Evolutionary conservation across 2,113 vertebrate genomes (phyloP).

Genomic region (Raphicerus campestris): DNA sequence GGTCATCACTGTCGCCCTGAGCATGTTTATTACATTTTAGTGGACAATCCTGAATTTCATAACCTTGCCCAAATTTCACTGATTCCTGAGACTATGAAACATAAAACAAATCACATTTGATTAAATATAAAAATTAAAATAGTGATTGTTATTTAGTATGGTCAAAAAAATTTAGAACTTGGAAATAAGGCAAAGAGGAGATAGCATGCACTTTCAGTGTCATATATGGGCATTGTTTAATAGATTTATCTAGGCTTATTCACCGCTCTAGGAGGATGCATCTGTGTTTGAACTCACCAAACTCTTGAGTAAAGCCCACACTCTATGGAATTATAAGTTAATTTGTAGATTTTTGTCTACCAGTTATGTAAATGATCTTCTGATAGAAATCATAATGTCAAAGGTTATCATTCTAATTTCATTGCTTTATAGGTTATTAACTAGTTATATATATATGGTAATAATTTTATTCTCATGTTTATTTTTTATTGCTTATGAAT

Average conservation of each 20-base stretch:
- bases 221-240: background rate
- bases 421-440: background rate
- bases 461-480: background rate
- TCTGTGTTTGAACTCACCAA: background rate
- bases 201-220: background rate
- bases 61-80: background rate
- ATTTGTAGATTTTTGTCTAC: background rate
- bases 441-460: background rate
- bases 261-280: background rate
- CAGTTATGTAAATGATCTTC: background rate
- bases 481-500: background rate
- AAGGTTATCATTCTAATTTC: background rate
- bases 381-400: background rate
- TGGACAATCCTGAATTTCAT: background rate
- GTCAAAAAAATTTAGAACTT: background rate
- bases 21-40: background rate
- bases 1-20: background rate
- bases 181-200: background rate
- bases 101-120: background rate
- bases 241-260: background rate
- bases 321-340: background rate
- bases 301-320: background rate
- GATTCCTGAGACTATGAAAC: background rate
- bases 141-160: background rate
- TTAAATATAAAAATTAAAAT: constrained; percentile 10